Evolutionary conservation across 2,113 vertebrate genomes (phyloP), one percentile per base, ranked within the genome.

Genomic region (Microcebus griseorufus): DNA sequence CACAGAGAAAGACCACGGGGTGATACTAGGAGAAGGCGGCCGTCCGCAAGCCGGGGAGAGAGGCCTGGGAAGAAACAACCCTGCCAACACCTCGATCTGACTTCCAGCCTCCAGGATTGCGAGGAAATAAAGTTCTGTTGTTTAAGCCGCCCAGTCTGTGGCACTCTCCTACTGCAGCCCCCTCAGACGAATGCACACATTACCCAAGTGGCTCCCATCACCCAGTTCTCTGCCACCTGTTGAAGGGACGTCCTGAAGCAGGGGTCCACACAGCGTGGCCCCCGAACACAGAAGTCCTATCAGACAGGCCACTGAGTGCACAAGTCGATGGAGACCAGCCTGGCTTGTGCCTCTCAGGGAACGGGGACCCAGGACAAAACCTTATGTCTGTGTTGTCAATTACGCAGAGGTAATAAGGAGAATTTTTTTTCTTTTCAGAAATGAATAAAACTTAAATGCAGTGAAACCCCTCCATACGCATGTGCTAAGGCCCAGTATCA

Each of bases 391-490:
- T 5, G 2, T 51, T 39, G 5, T 73, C 51, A 53, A 62, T 48
- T 75, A 90, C 51, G 73, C 16, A 83, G 13, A 90, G 51, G 51
- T 55, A 34, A 70, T 65, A 55, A 69, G 45, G 0, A 34, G n/a
- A 95, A 83, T 25, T 80, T 86, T 86, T 48, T 86, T 48, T 76
- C 58, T 23, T 87, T 88, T 76, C 42, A 80, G 48, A 94, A 72
- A 60, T 87, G n/a, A 85, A 48, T 25, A 75, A 27, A 95, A 81
- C 70, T 84, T 89, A 97, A 94, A 88, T 8, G 53, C 7, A 89
- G 73, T 91, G 69, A 88, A 85, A 70, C 16, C 34, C 55, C 10
- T 67, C 32, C 65, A 90, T 0, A 32, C 60, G 76, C 45, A 84
- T 42, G 32, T 34, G 17, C 32, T 51, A 29, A 39, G 13, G 39